A percentile compares a stretch with the other conserved stretches of the same genome.
Evolutionary conservation across 2,113 vertebrate species (phyloP).

Genomic region (Gallinago undulata): DNA sequence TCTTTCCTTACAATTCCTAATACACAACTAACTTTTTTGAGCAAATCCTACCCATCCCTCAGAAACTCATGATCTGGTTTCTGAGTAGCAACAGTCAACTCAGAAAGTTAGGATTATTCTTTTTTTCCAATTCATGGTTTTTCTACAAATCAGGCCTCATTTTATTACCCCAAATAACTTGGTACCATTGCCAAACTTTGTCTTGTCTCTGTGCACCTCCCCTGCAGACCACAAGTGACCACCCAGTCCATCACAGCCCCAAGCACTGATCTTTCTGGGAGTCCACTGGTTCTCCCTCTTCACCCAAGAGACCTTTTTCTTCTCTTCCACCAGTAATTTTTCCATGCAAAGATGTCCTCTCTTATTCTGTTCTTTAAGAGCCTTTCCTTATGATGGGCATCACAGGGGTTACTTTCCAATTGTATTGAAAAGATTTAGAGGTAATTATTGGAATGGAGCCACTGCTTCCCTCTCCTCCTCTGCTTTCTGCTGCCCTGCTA

Average conservation of each 20-base stretch:
- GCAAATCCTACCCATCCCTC: not conserved
- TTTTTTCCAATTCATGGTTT: not conserved
- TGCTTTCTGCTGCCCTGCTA: not conserved
- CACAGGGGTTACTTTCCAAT: not conserved
- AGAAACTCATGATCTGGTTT: not conserved
- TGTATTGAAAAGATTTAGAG: not conserved
- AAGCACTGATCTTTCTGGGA: not conserved
- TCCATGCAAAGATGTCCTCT: not conserved
- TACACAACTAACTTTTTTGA: not conserved
- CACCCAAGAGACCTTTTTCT: not conserved
- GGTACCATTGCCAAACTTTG: not conserved
- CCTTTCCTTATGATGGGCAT: not conserved
- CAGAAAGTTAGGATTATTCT: not conserved
- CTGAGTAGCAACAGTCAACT: not conserved
- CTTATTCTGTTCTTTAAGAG: not conserved
- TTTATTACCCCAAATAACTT: not conserved
- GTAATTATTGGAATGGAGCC: not conserved
- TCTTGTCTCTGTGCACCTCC: not conserved
- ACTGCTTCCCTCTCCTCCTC: not conserved
- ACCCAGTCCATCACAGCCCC: fast-evolving
- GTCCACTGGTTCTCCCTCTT: not conserved
- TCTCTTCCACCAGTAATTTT: not conserved
- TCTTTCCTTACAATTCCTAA: not conserved
- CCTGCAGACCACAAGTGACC: not conserved
- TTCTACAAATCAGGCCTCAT: not conserved